phyloP scores from a whole-genome alignment of 1,140 invertebrate species.

The Drosophila rhopaloa region DNA sequence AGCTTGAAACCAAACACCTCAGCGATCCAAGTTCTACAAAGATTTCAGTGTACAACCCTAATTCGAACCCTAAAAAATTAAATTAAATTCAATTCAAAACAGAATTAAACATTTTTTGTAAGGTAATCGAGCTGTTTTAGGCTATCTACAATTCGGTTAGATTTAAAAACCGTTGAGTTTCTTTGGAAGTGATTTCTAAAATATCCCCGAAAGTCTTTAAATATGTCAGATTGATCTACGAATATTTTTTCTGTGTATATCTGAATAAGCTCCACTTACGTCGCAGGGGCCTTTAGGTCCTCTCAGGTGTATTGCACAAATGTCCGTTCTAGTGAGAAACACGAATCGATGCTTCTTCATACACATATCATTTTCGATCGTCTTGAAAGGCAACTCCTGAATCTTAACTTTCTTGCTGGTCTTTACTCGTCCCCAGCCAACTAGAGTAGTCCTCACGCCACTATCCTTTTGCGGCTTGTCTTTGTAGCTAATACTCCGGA shows the following conservation, averaged over 20 bases:
- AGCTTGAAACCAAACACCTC: no score
- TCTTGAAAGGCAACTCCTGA: constrained; percentile 26
- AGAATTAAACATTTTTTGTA: no score
- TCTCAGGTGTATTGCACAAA: constrained; percentile 47
- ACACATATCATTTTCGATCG: constrained; percentile 33
- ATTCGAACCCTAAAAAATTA: no score
- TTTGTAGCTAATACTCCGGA: constrained; percentile 22
- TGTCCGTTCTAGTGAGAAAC: constrained; percentile 36
- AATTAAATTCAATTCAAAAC: no score
- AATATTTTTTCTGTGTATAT: background rate
- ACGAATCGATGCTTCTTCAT: constrained; percentile 9
- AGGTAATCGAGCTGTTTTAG: no score
- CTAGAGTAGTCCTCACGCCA: background rate
- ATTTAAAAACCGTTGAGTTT: no score
- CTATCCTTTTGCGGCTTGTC: background rate
- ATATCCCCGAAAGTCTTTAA: background rate
- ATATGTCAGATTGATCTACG: background rate
- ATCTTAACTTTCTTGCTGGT: constrained; percentile 13
- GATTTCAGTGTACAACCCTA: no score
- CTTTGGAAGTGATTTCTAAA: no score
- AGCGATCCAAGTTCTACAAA: no score
- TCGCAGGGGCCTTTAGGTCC: constrained; percentile 58
- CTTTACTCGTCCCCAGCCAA: constrained; percentile 55
- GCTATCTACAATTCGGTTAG: no score
- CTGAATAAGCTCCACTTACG: constrained; percentile 11